Evolutionary conservation across 1,140 invertebrate species (phyloP).

Genomic region (Laodelphax striatellus): DNA sequence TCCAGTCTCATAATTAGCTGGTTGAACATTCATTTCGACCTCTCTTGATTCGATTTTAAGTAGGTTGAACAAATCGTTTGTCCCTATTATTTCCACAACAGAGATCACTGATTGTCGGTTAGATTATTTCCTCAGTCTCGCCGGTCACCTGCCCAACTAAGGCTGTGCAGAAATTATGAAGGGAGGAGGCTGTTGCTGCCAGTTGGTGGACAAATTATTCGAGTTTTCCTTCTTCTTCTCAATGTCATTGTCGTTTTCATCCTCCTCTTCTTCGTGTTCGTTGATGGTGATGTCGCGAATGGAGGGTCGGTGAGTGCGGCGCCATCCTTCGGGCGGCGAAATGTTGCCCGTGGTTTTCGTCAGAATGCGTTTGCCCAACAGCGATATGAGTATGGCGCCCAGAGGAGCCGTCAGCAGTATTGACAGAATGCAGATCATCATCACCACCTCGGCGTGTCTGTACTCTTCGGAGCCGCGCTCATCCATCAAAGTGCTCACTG

Average conservation of each 20-base stretch:
- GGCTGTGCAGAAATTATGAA: constrained; percentile 18
- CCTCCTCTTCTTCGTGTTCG: constrained; percentile 49
- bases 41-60: too few species aligned
- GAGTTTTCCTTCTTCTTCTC: constrained; percentile 1
- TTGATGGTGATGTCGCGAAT: constrained; percentile 74
- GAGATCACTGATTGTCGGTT: too few species aligned
- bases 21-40: too few species aligned
- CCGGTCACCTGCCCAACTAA: too few species aligned
- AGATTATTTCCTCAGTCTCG: too few species aligned
- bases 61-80: too few species aligned
- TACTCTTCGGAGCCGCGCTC: constrained; percentile 30
- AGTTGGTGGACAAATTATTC: neutral
- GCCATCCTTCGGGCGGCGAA: constrained; percentile 42
- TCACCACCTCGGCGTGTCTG: constrained; percentile 43
- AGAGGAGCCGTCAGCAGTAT: constrained; percentile 85
- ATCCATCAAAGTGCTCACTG: constrained; percentile 49
- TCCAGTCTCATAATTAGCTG: too few species aligned
- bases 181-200: neutral
- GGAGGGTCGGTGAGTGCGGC: constrained; percentile 58
- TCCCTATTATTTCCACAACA: too few species aligned
- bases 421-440: constrained; percentile 71
- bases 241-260: constrained; percentile 38
- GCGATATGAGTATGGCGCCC: constrained; percentile 76
- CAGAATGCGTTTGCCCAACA: constrained; percentile 65
- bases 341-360: constrained; percentile 37